Conservation (phyloP, 2,888 invertebrate species). For the Xestia c-nigrum region DNA sequence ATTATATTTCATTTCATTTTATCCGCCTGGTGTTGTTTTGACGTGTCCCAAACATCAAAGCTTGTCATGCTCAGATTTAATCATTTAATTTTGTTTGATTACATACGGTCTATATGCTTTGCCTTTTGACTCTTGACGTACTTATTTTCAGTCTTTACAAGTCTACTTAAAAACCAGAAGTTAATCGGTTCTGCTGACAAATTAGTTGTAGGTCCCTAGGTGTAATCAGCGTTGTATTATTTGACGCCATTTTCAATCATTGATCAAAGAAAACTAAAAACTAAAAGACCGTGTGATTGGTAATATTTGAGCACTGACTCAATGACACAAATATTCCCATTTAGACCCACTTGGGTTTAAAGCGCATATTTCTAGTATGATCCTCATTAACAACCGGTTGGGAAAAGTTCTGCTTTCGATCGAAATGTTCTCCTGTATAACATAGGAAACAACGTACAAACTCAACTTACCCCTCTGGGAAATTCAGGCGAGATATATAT, state of each 20-base stretch:
- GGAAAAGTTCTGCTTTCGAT: neutral
- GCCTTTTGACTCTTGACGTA: neutral
- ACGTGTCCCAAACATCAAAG: conserved; percentile 53
- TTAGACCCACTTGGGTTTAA: neutral
- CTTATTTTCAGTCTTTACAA: neutral
- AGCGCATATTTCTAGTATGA: neutral
- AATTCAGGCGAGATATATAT: neutral
- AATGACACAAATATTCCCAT: neutral
- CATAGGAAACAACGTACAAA: neutral
- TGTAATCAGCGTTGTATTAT: neutral
- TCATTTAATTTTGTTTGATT: conserved; percentile 47
- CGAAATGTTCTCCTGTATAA: neutral
- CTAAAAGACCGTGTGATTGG: neutral
- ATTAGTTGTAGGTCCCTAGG: neutral
- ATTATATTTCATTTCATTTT: conserved; percentile 54
- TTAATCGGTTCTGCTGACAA: neutral
- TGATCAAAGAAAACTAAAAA: neutral
- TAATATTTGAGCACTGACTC: neutral
- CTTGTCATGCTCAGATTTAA: conserved; percentile 32
- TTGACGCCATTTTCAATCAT: neutral
- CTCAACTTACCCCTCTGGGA: neutral
- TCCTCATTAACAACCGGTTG: neutral
- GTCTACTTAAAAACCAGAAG: neutral
- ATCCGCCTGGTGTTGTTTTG: conserved; percentile 27
- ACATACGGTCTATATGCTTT: conserved; percentile 1